Evolutionary conservation across 2,797 vertebrate genomes (phyloP).

Genomic region (Lindbergichthys nudifrons): DNA sequence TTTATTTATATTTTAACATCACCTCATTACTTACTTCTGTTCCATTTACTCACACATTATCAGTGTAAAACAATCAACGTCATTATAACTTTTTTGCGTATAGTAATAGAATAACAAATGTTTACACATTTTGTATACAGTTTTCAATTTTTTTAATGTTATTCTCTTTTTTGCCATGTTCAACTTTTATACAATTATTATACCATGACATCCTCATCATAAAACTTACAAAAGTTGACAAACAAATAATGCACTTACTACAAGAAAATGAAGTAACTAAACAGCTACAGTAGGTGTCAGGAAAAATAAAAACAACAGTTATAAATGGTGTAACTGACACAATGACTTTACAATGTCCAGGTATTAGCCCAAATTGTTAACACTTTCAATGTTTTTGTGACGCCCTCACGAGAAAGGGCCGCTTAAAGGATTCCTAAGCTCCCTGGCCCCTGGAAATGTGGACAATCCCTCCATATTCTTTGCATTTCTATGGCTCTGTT

Average conservation of each 20-base stretch:
- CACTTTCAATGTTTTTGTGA: constrained; percentile 52
- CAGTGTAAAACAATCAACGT: not conserved
- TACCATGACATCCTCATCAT: not conserved
- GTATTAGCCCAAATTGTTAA: constrained; percentile 64
- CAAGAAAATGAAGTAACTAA: constrained; percentile 9
- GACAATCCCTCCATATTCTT: constrained; percentile 62
- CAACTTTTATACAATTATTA: not conserved
- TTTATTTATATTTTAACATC: not conserved
- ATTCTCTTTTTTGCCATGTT: not conserved
- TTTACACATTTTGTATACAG: not conserved
- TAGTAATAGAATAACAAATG: not conserved
- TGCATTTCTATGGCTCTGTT: constrained; percentile 65
- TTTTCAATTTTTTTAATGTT: not conserved
- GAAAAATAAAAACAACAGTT: constrained; percentile 7
- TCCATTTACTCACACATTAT: not conserved
- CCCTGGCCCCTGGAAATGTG: constrained; percentile 46
- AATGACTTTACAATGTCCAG: constrained; percentile 50
- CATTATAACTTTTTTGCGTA: not conserved
- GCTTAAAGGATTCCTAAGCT: constrained; percentile 56
- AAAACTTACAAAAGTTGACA: not conserved
- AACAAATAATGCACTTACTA: constrained; percentile 8
- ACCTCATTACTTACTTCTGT: not conserved
- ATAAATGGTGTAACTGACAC: constrained; percentile 46
- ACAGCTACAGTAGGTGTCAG: not conserved
- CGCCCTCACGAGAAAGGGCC: constrained; percentile 40